Evolutionary conservation across 1,140 invertebrate species (phyloP), one percentile per base, ranked within the genome.

Genomic region (Hesperophylax magnus): DNA sequence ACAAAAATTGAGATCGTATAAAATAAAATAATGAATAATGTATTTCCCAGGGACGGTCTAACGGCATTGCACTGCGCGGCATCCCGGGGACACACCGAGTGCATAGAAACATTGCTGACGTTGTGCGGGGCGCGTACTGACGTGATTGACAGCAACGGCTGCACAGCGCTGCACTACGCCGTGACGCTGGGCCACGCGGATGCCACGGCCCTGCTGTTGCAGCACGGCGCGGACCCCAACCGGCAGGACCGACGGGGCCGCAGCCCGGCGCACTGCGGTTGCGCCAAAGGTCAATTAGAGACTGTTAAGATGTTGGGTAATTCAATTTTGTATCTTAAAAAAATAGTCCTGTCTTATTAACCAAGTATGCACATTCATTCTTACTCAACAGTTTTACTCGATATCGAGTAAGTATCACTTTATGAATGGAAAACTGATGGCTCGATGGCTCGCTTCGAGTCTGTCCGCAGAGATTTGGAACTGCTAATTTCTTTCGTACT

Each of bases 31-130:
- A 14, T 3, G 56, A 24, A 14, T 17, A 65, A 61, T 61, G 20
- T 76, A 17, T 8, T 58, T 82, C 84, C 85, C 84, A 95, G 94
- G 84, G 95, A 96, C 86, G 95, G 95, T 3, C 86, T 96, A 17
- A 96, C 95, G 88, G 97, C 97, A 0, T 88, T 99, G 18, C 98
- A 99, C 86, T 99, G 98, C 89, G 98, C 98, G 0, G 97, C 98
- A 0, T 98, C 97, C 17, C 91, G 98, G 79, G 98, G 98, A 4
- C 97, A 99, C 87, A 95, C 95, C 0, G 95, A 98, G 85, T 98
- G 97, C 86, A 91, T 99, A 34, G 97, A 99, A 83, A 95, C 95
- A 3, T 89, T 99, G 34, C 92, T 99, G 0, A 95, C 94, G n/a
- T 89, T 98, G 0, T 98, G 97, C 85, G 96, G 96, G 1, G 95